These are phyloP conservation scores for Clistopyga incitator DNA, from an alignment of 2,888 invertebrate species.

Conservation along the genomic window DNA sequence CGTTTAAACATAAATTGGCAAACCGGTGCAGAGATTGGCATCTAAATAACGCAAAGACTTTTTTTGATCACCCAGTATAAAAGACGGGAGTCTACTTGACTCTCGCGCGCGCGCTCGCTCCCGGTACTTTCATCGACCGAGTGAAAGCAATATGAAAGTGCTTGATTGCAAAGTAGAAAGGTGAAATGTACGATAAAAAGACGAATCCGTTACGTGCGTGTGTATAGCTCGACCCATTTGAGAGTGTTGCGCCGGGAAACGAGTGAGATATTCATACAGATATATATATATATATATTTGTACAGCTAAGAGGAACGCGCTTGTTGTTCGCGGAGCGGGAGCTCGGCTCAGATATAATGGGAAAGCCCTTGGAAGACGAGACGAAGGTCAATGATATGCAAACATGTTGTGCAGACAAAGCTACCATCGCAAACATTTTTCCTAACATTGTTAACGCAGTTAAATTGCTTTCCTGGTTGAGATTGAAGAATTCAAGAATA, in stretches of 20 bases:
- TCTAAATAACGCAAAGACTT: constrained; percentile 9
- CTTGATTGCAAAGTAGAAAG: constrained; percentile 85
- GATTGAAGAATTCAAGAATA: not conserved
- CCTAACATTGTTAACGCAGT: not conserved
- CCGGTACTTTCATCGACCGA: constrained; percentile 83
- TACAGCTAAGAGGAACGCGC: constrained; percentile 54
- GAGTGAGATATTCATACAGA: constrained; percentile 44
- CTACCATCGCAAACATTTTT: constrained; percentile 9
- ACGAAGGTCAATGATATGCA: constrained; percentile 76
- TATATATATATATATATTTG: constrained; percentile 14
- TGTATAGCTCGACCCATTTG: constrained; percentile 80
- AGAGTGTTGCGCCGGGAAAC: constrained; percentile 70
- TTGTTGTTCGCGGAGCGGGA: constrained; percentile 18
- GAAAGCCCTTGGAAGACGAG: constrained; percentile 75
- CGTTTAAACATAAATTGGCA: not conserved
- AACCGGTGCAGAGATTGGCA: not conserved
- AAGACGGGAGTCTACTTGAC: constrained; percentile 77
- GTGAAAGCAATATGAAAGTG: constrained; percentile 85
- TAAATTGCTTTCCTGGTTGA: not conserved
- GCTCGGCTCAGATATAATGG: constrained; percentile 41
- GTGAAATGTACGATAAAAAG: constrained; percentile 84
- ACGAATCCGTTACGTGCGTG: constrained; percentile 81
- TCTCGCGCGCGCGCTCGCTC: constrained; percentile 39
- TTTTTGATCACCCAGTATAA: constrained; percentile 70
- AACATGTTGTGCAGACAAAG: constrained; percentile 31